Evolutionary conservation across 2,888 invertebrate species (phyloP), one percentile per base, ranked within the genome.

Genomic region (Rhagonycha lutea): DNA sequence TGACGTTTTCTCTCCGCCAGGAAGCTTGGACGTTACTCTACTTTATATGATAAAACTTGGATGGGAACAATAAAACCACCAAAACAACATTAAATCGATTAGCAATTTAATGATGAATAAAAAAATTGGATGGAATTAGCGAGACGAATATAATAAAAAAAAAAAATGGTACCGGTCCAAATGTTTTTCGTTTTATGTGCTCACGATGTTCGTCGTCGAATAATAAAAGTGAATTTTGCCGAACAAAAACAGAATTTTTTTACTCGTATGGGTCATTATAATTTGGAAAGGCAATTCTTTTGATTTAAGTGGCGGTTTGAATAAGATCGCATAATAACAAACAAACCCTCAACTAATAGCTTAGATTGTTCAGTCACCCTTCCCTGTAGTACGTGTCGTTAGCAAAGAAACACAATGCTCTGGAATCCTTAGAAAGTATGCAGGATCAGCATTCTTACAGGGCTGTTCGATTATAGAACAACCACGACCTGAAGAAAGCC

Each of bases 331-430:
- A 61, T 29, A 72, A 72, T 72, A 75, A 77, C 74, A 74, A 77
- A 77, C 74, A 77, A 76, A 74, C 73, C 67, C 73, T 71, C 71
- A 68, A 68, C 76, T 70, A 71, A 65, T 71, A 68, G 70, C 73
- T 62, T 29, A 68, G 71, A 70, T 77, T 74, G 73, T 77, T 77
- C 77, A 67, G 73, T 77, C 77, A 71, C 77, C 77, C 77, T 69
- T 70, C 70, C 14, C 72, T 63, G 11, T 47, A 28, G 23, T 73
- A 60, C 74, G 70, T 74, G 70, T 70, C 71, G 75, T 72, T 75
- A 23, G 23, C 69, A 18, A 32, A 68, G 77, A 74, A 77, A 77
- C 77, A 77, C 77, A 77, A 77, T 77, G 77, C 77, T 68, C 68
- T 47, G 67, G 77, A 77, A 77, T 77, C 77, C 77, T 77, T 77